Evolutionary conservation across 2,113 vertebrate species (phyloP), one percentile per base, ranked within the genome.

Genomic region (Pagrus major): DNA sequence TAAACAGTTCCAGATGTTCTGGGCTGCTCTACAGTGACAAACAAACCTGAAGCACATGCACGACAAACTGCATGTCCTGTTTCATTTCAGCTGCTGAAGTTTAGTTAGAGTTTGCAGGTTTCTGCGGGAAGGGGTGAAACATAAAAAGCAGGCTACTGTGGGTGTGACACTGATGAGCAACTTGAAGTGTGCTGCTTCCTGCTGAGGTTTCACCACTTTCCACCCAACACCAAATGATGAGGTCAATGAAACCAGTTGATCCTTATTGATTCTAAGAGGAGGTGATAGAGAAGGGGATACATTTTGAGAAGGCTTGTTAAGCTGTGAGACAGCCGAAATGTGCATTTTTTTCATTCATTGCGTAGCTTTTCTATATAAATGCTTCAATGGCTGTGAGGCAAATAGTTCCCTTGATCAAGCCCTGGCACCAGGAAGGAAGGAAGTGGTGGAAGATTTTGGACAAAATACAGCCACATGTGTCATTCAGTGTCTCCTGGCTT

Each of bases 1-100:
- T 51, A 81, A 85, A 46, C 2, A 20, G 10, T 25, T 72, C 89
- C 89, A 90, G 87, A 91, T 93, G 90, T 83, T 52, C 37, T 5
- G 25, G 12, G 18, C 52, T 41, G 37, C 55, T 80, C 63, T 12
- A 27, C 55, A 70, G 58, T 10, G 69, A 84, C 90, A 86, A 90
- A 87, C 54, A 86, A 71, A 85, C 12, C 65, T 68, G 71, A 83
- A 81, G 67, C 74, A 49, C 66, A 77, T 71, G 72, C 44, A 59
- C 15, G 6, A 46, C 61, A 65, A n/a, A 51, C 42, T 23, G 27
- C 39, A 58, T 14, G 54, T 58, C 15, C 49, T 63, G 60, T 64
- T 81, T 74, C 1, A 3, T 15, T 54, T 74, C 58, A 51, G 16
- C 76, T 66, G 65, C 5, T 27, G 0, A 11, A 6, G 46, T 9